A percentile compares a stretch with the other conserved stretches of the same genome.
Evolutionary conservation across 2,888 invertebrate genomes (phyloP).

Genomic region (Polymixis flavicincta): DNA sequence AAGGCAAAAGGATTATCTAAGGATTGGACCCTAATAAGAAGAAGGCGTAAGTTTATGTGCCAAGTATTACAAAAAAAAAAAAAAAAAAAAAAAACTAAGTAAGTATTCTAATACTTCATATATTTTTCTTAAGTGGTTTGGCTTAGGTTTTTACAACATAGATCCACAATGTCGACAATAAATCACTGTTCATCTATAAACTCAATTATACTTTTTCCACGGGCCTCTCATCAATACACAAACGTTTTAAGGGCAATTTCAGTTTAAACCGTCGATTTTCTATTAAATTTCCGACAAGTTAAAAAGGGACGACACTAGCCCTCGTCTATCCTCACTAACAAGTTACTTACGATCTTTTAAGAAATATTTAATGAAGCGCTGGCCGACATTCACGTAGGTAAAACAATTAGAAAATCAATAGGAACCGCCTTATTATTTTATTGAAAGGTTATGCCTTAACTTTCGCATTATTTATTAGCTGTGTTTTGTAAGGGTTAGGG

Average conservation of each 20-base stretch:
- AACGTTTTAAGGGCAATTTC: slow-evolving; percentile 15
- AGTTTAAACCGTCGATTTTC: slow-evolving; percentile 47
- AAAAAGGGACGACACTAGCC: slow-evolving; percentile 73
- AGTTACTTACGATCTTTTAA: slow-evolving; percentile 82
- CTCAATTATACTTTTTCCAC: neutral
- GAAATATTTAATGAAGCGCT: slow-evolving; percentile 87
- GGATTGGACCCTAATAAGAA: no score
- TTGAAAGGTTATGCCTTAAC: slow-evolving; percentile 68
- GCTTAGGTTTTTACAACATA: neutral
- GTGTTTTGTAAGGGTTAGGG: neutral
- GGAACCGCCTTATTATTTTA: slow-evolving; percentile 75
- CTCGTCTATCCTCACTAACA: slow-evolving; percentile 75
- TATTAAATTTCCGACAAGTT: slow-evolving; percentile 55
- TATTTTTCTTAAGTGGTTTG: neutral
- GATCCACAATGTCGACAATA: neutral
- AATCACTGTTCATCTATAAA: neutral
- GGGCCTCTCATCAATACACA: neutral
- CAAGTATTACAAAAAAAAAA: neutral
- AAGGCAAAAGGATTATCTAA: no score
- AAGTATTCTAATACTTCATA: neutral
- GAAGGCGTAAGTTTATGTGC: no score
- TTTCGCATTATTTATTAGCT: slow-evolving; percentile 17
- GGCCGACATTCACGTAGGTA: slow-evolving; percentile 76
- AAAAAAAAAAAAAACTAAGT: neutral
- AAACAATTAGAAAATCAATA: slow-evolving; percentile 89